Conservation (phyloP, 2,888 invertebrate genomes). For the Cheilosia vulpina region DNA sequence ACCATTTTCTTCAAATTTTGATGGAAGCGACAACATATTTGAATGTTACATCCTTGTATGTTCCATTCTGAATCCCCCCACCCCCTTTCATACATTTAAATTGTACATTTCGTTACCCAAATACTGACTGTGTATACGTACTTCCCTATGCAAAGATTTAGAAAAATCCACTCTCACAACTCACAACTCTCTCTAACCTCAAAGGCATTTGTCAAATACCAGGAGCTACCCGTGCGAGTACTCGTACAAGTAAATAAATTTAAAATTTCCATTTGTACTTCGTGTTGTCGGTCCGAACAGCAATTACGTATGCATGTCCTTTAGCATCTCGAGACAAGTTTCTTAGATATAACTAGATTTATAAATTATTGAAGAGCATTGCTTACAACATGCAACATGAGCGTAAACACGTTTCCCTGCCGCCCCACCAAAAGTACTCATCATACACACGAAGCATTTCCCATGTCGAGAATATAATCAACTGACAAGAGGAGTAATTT, state of each 20-base stretch:
- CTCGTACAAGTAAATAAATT: constrained; percentile 31
- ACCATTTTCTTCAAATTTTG: too few species aligned
- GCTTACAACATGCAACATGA: constrained; percentile 65
- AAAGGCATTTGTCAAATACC: background rate
- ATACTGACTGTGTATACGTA: too few species aligned
- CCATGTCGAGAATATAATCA: constrained; percentile 69
- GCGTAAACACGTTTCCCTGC: constrained; percentile 54
- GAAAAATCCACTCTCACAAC: too few species aligned
- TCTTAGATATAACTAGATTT: constrained; percentile 49
- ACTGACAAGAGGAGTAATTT: constrained; percentile 48
- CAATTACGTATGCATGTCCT: constrained; percentile 59
- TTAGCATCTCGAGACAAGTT: constrained; percentile 34
- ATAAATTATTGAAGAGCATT: constrained; percentile 66
- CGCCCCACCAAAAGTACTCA: constrained; percentile 21
- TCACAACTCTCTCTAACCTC: background rate
- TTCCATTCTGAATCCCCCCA: too few species aligned
- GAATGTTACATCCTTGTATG: too few species aligned
- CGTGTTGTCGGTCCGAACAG: constrained; percentile 21
- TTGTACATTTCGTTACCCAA: too few species aligned
- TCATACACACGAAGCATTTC: constrained; percentile 41
- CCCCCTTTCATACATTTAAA: too few species aligned
- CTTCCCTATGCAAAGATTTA: too few species aligned
- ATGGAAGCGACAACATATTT: too few species aligned
- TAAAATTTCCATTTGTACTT: constrained; percentile 37
- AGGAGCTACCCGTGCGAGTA: background rate